phyloP scores from a whole-genome alignment of 2,888 invertebrate genomes.

The Hypercompe scribonia region DNA sequence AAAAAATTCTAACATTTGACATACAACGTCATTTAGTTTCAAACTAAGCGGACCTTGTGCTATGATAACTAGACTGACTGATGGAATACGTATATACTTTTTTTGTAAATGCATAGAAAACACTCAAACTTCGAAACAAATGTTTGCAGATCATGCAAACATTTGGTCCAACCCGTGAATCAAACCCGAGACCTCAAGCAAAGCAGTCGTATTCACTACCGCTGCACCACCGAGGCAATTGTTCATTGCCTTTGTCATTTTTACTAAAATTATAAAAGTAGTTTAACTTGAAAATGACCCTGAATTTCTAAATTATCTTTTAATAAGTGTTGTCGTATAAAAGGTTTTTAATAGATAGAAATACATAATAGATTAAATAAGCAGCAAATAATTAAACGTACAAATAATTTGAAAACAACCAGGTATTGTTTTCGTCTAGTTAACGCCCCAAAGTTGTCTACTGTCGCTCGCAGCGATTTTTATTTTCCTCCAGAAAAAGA shows the following conservation, averaged over 20 bases:
- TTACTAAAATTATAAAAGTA: neutral
- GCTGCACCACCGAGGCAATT: too few relatives aligned
- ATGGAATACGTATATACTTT: too few relatives aligned
- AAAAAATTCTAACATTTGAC: too few relatives aligned
- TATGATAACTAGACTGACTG: too few relatives aligned
- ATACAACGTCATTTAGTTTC: too few relatives aligned
- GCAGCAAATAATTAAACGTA: neutral
- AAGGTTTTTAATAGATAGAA: neutral
- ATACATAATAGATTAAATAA: neutral
- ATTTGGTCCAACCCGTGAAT: too few relatives aligned
- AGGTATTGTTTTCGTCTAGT: slow-evolving; percentile 25
- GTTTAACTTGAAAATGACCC: neutral
- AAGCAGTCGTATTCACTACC: too few relatives aligned
- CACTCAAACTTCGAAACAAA: too few relatives aligned
- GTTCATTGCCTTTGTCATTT: neutral
- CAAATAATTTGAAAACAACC: slow-evolving; percentile 11
- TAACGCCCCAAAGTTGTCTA: slow-evolving; percentile 27
- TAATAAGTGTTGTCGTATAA: slow-evolving; percentile 20
- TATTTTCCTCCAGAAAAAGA: slow-evolving; percentile 39
- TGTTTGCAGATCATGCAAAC: too few relatives aligned
- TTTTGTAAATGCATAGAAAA: too few relatives aligned
- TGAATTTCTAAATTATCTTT: slow-evolving; percentile 5
- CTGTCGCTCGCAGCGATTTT: slow-evolving; percentile 39
- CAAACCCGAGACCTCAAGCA: too few relatives aligned
- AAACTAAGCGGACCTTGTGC: too few relatives aligned